Evolutionary conservation across 2,113 vertebrate species (phyloP), one percentile per base, ranked within the genome.

Genomic region (Machaerirhynchus nigripectus): DNA sequence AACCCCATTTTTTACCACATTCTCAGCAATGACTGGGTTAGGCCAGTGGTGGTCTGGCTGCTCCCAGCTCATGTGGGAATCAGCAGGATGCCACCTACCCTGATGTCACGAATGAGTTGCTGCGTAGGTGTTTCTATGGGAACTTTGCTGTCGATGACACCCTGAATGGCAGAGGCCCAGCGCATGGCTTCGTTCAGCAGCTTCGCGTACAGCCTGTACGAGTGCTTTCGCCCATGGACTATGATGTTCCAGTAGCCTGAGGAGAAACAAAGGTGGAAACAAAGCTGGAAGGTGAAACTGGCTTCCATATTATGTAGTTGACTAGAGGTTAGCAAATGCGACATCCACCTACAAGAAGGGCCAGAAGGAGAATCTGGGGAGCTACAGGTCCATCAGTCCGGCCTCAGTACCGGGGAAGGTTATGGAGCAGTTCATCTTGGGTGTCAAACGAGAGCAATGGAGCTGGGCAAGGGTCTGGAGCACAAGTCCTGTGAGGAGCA

Each of bases 61-160:
- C 53, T 85, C 46, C 37, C 61, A 90, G 0, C 14, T 56, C 30
- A 9, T 0, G 18, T 31, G 42, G 39, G 27, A 47, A 63, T 49
- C 5, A n/a, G 55, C 26, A 76, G 2, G 46, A 30, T 84, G 65
- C 8, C 67, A 87, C 83, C 68, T 98, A 99, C 99, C 98, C 98
- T 99, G 93, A 99, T 99, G 97, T 99, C 99, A 90, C 98, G 97
- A 93, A 99, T 99, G 84, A 99, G 98, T 50, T 99, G 99, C 92
- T 99, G 98, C 3, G 99, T 99, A 23, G 99, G 99, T 10, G 99
- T 99, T 97, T 99, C 99, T 56, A 99, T 99, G 84, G 99, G 99
- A 11, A 98, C 98, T 93, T 99, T 99, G 98, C 97, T 99, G 97
- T 99, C 99, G 33, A 99, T 99, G 93, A 99, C 98, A 11, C 98